Evolutionary conservation across 2,888 invertebrate genomes (phyloP).

Genomic region (Pachydiplax longipennis): DNA sequence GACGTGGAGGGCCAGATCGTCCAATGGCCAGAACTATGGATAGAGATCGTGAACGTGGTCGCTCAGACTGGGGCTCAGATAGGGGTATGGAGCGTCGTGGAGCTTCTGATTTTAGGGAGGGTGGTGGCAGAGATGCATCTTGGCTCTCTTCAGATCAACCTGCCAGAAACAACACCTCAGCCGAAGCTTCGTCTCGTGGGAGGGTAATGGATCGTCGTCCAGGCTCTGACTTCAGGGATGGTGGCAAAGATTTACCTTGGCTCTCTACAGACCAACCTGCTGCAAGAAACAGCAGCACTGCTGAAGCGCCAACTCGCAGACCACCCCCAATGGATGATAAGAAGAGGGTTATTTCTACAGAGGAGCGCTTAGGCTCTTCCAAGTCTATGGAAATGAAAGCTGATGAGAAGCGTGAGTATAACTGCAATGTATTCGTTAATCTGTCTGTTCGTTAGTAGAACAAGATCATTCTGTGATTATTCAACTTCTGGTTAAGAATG

Average conservation of each 20-base stretch:
- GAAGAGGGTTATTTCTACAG: background rate
- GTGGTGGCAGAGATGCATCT: background rate
- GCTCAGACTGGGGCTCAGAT: background rate
- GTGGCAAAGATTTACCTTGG: background rate
- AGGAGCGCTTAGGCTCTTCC: background rate
- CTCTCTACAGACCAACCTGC: background rate
- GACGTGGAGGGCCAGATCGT: background rate
- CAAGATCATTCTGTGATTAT: no score
- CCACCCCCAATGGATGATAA: constrained; percentile 26
- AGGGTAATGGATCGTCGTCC: background rate
- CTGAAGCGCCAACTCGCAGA: constrained; percentile 12
- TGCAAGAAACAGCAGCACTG: background rate
- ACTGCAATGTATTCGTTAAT: background rate
- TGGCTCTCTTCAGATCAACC: background rate
- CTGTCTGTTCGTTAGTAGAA: background rate
- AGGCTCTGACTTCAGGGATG: background rate
- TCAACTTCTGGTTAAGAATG: no score
- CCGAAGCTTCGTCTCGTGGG: background rate
- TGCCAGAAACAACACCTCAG: background rate
- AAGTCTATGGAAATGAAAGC: background rate
- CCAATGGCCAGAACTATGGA: background rate
- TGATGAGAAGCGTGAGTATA: constrained; percentile 20
- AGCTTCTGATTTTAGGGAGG: background rate
- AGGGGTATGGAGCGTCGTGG: background rate
- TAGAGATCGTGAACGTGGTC: background rate